phyloP scores from a whole-genome alignment of 2,797 vertebrate genomes.

The Urophycis tenuis region DNA sequence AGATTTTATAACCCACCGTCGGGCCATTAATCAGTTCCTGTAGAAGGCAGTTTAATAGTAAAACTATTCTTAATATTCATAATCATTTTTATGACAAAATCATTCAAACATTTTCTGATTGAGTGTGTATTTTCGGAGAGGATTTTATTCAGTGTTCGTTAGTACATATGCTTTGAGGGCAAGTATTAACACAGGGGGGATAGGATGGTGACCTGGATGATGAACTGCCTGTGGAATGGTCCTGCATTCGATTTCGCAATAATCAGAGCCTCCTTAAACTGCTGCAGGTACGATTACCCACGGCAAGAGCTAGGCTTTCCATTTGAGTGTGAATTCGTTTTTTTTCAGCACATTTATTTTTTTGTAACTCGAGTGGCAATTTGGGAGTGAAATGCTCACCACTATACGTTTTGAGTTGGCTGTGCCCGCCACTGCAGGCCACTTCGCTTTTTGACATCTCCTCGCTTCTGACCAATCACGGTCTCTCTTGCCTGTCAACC shows the following conservation, averaged over 20 bases:
- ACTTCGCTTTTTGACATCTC: too few species aligned
- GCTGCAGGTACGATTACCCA: too few species aligned
- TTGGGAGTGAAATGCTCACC: too few species aligned
- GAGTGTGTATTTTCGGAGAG: neutral
- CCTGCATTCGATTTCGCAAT: neutral
- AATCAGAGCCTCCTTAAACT: neutral
- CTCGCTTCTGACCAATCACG: too few species aligned
- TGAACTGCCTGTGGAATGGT: neutral
- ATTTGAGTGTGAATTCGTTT: too few species aligned
- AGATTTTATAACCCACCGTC: neutral
- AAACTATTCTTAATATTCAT: neutral
- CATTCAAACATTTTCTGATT: neutral
- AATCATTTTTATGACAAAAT: neutral
- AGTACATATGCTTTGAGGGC: neutral
- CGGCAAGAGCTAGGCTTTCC: too few species aligned
- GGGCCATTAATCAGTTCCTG: neutral
- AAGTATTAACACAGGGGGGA: neutral
- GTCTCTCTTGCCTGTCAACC: too few species aligned
- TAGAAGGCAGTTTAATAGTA: neutral
- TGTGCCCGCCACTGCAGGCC: too few species aligned
- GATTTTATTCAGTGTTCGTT: neutral
- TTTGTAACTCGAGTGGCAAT: too few species aligned
- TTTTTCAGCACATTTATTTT: too few species aligned
- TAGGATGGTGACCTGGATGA: neutral
- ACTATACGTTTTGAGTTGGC: too few species aligned